phyloP scores from a whole-genome alignment of 2,113 vertebrate genomes.

The Rhizomys pruinosus region DNA sequence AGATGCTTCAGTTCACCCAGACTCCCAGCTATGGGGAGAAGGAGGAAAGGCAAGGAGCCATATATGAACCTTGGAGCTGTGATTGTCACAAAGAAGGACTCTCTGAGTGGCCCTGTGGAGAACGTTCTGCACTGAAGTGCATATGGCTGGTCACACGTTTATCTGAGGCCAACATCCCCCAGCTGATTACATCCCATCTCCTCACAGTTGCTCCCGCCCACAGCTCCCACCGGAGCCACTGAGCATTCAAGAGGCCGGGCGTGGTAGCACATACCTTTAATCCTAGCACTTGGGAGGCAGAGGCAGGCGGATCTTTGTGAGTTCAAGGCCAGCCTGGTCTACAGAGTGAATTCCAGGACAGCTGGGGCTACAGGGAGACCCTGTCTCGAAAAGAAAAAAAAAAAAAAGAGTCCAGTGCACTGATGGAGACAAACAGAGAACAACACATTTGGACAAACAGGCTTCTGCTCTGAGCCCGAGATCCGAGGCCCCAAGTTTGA shows the following conservation, averaged over 20 bases:
- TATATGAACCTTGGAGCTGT: background rate
- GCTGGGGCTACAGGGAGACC: too few species aligned
- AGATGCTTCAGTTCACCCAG: background rate
- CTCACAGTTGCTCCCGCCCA: background rate
- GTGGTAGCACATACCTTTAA: too few species aligned
- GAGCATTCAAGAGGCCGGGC: background rate
- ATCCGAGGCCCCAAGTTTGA: background rate
- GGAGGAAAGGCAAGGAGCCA: background rate
- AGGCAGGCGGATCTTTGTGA: too few species aligned
- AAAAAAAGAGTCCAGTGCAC: background rate
- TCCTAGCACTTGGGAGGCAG: too few species aligned
- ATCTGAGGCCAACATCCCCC: background rate
- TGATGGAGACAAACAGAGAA: conserved; percentile 8
- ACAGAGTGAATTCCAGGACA: too few species aligned
- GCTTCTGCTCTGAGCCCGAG: background rate
- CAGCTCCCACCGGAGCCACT: background rate
- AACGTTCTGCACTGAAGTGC: background rate
- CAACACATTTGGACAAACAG: conserved; percentile 19
- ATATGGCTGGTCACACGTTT: conserved; percentile 18
- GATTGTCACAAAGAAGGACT: conserved; percentile 17
- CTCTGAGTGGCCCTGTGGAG: background rate
- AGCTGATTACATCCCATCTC: conserved; percentile 53
- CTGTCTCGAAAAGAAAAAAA: too few species aligned
- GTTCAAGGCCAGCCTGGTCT: too few species aligned
- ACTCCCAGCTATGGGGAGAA: background rate